Conservation (phyloP, 2,797 vertebrate species). For the Lithobates sylvaticus region DNA sequence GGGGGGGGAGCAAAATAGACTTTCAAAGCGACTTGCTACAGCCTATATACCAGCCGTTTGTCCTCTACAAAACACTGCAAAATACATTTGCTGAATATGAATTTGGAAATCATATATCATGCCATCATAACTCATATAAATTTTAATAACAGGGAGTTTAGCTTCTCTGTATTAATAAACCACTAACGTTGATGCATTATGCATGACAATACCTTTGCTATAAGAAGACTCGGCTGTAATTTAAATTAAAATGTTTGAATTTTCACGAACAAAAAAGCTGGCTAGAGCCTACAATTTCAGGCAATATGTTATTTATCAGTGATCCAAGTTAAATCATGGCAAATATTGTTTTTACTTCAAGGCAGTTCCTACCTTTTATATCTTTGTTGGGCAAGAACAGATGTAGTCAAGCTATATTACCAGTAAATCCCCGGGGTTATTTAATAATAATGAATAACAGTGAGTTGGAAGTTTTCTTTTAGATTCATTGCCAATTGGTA, state of each 20-base stretch:
- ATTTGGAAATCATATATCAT: constrained; percentile 52
- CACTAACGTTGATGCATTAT: constrained; percentile 48
- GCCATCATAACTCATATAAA: constrained; percentile 42
- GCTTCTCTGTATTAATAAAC: constrained; percentile 51
- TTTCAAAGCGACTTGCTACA: constrained; percentile 52
- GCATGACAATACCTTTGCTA: constrained; percentile 37
- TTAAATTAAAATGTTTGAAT: constrained; percentile 53
- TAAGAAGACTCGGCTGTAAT: constrained; percentile 32
- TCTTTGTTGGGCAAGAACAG: constrained; percentile 26
- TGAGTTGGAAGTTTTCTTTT: constrained; percentile 30
- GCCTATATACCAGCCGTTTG: constrained; percentile 53
- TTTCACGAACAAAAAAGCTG: constrained; percentile 12
- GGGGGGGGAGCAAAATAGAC: constrained; percentile 48
- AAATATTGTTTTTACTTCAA: constrained; percentile 26
- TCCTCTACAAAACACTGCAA: constrained; percentile 49
- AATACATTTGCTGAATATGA: constrained; percentile 51
- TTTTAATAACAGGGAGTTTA: constrained; percentile 54
- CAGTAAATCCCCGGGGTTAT: constrained; percentile 31
- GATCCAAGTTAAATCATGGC: constrained; percentile 15
- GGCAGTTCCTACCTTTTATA: not conserved
- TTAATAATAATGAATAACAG: constrained; percentile 24
- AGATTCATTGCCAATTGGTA: not conserved
- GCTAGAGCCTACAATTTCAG: not conserved
- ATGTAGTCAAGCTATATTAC: constrained; percentile 11
- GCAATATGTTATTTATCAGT: constrained; percentile 36